Conservation (phyloP, 2,888 invertebrate genomes). For the Diaperis boleti region DNA sequence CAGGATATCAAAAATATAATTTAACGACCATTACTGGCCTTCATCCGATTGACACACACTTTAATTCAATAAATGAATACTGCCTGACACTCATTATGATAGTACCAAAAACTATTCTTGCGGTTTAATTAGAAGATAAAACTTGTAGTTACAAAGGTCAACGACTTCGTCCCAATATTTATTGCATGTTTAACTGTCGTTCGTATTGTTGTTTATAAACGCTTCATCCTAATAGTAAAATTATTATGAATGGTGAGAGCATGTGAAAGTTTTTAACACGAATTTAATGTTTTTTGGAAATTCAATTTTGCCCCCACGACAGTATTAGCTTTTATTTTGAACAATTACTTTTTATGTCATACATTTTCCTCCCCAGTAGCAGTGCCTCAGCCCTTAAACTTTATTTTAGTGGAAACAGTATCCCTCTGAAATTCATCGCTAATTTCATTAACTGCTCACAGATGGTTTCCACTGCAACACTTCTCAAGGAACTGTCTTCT, state of each 20-base stretch:
- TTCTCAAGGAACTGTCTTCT: background rate
- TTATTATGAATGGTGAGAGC: background rate
- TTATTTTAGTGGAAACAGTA: background rate
- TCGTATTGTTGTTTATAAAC: background rate
- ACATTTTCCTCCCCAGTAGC: too few species aligned
- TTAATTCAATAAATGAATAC: background rate
- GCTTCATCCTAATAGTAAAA: background rate
- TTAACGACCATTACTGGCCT: too few species aligned
- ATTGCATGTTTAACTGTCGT: slow-evolving; percentile 4
- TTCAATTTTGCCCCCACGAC: too few species aligned
- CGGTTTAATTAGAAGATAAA: slow-evolving; percentile 19
- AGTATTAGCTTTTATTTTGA: too few species aligned
- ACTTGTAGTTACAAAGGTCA: slow-evolving; percentile 14
- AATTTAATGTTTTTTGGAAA: too few species aligned
- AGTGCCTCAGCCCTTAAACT: background rate
- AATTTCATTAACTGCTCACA: background rate
- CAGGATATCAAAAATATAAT: too few species aligned
- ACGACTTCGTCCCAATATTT: slow-evolving; percentile 11
- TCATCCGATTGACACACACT: too few species aligned
- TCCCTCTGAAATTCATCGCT: background rate
- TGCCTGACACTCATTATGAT: background rate
- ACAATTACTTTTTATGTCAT: too few species aligned
- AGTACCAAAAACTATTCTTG: background rate
- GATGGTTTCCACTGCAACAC: background rate
- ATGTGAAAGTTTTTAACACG: background rate